Evolutionary conservation across 2,888 invertebrate species (phyloP).

Genomic region (Ornithoptera alexandrae): DNA sequence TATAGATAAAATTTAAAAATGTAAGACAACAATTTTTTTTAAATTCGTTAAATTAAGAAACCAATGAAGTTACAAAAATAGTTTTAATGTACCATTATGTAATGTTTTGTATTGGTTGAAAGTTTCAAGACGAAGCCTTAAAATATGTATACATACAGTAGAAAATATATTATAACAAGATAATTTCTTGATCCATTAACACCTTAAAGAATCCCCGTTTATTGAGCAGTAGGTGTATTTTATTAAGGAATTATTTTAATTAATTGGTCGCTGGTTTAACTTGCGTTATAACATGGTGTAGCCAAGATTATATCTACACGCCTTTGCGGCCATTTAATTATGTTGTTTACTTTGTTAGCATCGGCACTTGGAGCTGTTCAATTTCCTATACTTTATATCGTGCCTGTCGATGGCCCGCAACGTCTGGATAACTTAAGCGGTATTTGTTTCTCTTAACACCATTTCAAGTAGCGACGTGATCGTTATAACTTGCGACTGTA

Average conservation of each 20-base stretch:
- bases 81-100: too few species aligned
- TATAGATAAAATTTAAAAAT: neutral
- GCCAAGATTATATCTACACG: conserved; percentile 26
- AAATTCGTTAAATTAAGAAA: too few species aligned
- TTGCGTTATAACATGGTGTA: conserved; percentile 26
- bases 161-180: too few species aligned
- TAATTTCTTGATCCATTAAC: conserved; percentile 5
- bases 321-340: conserved; percentile 27
- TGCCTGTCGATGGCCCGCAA: conserved; percentile 10
- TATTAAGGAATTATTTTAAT: conserved; percentile 36
- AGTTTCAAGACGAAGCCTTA: too few species aligned
- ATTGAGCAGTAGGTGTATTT: conserved; percentile 23
- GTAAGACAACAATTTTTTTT: neutral
- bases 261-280: conserved; percentile 33
- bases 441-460: conserved; percentile 14
- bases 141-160: too few species aligned
- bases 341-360: conserved; percentile 29
- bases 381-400: conserved; percentile 25
- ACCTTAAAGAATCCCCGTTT: conserved; percentile 14
- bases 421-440: conserved; percentile 8
- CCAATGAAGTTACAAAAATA: too few species aligned
- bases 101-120: neutral
- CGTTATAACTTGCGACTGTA: conserved; percentile 2
- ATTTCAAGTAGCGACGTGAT: conserved; percentile 9
- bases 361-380: conserved; percentile 22